phyloP scores from a whole-genome alignment of 2,113 vertebrate species.

The Anolis carolinensis region DNA sequence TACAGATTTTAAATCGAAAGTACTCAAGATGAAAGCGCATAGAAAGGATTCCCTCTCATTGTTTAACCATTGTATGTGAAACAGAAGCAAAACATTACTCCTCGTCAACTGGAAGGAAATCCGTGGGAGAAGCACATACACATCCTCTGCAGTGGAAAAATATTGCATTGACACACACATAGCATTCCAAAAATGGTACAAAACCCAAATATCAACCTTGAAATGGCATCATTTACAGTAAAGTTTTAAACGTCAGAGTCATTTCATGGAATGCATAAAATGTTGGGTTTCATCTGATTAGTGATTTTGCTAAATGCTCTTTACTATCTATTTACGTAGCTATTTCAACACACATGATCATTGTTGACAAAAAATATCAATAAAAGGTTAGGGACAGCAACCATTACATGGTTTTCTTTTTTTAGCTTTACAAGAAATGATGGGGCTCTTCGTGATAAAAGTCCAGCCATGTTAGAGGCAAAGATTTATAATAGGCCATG shows the following conservation, averaged over 20 bases:
- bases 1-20: conserved; percentile 71
- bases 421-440: conserved; percentile 34
- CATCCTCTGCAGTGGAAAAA: conserved; percentile 71
- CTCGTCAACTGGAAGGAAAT: conserved; percentile 39
- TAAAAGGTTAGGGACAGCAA: not conserved
- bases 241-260: conserved; percentile 62
- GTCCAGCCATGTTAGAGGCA: not conserved
- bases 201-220: conserved; percentile 58
- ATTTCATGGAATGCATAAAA: conserved; percentile 75
- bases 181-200: conserved; percentile 18
- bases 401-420: too few species aligned
- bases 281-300: conserved; percentile 55
- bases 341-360: conserved; percentile 33
- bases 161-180: conserved; percentile 51
- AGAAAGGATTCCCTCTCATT: conserved; percentile 80
- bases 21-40: conserved; percentile 63
- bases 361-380: conserved; percentile 7
- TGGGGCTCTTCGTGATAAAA: conserved; percentile 33
- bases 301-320: conserved; percentile 57
- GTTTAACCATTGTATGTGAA: conserved; percentile 60
- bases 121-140: conserved; percentile 63
- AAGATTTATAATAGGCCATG: not conserved
- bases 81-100: conserved; percentile 61
- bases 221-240: conserved; percentile 78
- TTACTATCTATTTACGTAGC: conserved; percentile 19